Evolutionary conservation across 2,797 vertebrate genomes (phyloP).

Genomic region (Poecile montanus): DNA sequence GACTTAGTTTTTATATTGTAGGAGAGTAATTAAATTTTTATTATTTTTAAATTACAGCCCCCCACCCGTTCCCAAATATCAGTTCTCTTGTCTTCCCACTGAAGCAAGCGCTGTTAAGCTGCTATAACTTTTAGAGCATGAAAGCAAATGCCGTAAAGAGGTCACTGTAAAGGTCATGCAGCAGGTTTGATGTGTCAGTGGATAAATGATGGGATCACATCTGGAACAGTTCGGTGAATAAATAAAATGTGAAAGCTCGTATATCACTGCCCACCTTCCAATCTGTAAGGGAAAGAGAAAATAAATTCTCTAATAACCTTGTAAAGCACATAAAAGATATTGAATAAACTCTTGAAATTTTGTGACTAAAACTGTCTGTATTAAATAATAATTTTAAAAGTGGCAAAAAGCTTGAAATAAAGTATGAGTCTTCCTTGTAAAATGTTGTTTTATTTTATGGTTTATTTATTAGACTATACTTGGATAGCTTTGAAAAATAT

Average conservation of each 20-base stretch:
- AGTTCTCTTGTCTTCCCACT: slow-evolving; percentile 74
- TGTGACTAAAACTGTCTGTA: slow-evolving; percentile 72
- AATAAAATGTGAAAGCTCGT: slow-evolving; percentile 88
- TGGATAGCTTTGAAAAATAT: slow-evolving; percentile 68
- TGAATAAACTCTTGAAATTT: slow-evolving; percentile 80
- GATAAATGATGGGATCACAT: slow-evolving; percentile 92
- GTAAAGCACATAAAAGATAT: slow-evolving; percentile 85
- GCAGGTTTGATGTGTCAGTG: slow-evolving; percentile 89
- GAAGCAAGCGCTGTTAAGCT: slow-evolving; percentile 70
- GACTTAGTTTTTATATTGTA: slow-evolving; percentile 75
- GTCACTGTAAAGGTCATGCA: slow-evolving; percentile 83
- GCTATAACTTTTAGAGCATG: slow-evolving; percentile 79
- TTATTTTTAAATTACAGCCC: slow-evolving; percentile 68
- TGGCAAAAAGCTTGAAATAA: slow-evolving; percentile 70
- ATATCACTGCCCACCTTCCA: slow-evolving; percentile 88
- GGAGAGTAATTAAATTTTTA: slow-evolving; percentile 75
- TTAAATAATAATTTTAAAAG: slow-evolving; percentile 75
- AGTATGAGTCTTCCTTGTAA: slow-evolving; percentile 62
- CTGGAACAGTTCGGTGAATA: slow-evolving; percentile 92
- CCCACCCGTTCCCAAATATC: slow-evolving; percentile 12
- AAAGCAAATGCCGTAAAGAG: slow-evolving; percentile 81
- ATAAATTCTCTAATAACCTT: slow-evolving; percentile 91
- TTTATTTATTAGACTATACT: slow-evolving; percentile 74
- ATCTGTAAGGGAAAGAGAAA: slow-evolving; percentile 85
- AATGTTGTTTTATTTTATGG: slow-evolving; percentile 75